Evolutionary conservation across 1,140 invertebrate genomes (phyloP).

Genomic region (Drosophila elegans): DNA sequence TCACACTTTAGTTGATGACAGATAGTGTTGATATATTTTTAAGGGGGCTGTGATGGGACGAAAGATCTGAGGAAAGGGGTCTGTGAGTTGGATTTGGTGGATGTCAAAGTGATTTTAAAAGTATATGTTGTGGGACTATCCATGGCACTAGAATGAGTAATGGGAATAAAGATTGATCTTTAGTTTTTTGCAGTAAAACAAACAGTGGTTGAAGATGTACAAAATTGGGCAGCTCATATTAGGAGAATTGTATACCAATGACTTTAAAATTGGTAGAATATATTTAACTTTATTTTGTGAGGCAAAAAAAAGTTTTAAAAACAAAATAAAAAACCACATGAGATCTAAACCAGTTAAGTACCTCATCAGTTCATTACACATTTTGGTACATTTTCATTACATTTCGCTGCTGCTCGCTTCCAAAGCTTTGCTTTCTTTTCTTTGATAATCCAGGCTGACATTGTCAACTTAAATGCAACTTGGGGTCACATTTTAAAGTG

Average conservation of each 20-base stretch:
- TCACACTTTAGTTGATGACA: constrained; percentile 68
- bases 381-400: constrained; percentile 26
- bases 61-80: constrained; percentile 7
- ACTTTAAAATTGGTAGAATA: too few relatives aligned
- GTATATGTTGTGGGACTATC: constrained; percentile 8
- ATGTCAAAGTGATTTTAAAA: constrained; percentile 56
- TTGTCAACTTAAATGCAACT: constrained; percentile 54
- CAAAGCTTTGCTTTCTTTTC: not conserved
- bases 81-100: constrained; percentile 28
- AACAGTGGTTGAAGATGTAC: too few relatives aligned
- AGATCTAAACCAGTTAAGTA: too few relatives aligned
- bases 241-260: too few relatives aligned
- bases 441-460: constrained; percentile 36
- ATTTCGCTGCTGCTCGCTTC: not conserved
- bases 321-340: too few relatives aligned
- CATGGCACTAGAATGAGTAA: constrained; percentile 30
- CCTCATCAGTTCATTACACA: not conserved
- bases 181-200: not conserved
- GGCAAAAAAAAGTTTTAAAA: too few relatives aligned
- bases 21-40: constrained; percentile 68
- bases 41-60: not conserved
- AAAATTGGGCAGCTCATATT: too few relatives aligned
- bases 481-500: constrained; percentile 36
- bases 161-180: constrained; percentile 27
- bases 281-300: too few relatives aligned